Conservation (phyloP, 2,113 vertebrate genomes). For the Alligator sinensis region DNA sequence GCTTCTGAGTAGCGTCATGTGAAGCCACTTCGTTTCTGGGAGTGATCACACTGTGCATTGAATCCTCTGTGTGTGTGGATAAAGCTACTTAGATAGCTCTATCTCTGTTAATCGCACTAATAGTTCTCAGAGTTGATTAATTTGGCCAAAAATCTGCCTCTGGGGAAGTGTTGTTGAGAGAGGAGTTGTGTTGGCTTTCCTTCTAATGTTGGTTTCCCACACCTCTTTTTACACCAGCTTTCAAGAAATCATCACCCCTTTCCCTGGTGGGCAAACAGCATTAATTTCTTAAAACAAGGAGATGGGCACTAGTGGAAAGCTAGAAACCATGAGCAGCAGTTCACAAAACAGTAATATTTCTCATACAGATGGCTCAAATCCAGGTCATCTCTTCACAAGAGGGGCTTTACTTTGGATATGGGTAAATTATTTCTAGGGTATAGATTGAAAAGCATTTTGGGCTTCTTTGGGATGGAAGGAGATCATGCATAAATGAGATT, state of each 20-base stretch:
- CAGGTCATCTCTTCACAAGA: not conserved
- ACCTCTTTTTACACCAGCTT: not conserved
- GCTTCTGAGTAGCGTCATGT: rapidly evolving
- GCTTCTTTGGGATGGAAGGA: not conserved
- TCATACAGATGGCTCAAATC: not conserved
- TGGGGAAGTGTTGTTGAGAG: not conserved
- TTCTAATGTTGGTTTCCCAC: not conserved
- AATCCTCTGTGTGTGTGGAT: not conserved
- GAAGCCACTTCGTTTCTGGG: not conserved
- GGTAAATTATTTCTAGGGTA: not conserved
- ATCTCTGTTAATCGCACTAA: rapidly evolving
- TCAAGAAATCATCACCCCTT: not conserved
- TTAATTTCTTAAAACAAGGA: not conserved
- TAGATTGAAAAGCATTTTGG: not conserved
- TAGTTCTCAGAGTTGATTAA: not conserved
- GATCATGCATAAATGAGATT: not conserved
- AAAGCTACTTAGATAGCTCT: not conserved
- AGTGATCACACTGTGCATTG: not conserved
- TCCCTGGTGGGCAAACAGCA: rapidly evolving
- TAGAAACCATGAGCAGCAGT: not conserved
- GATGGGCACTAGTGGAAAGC: not conserved
- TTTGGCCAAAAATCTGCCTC: not conserved
- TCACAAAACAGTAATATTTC: not conserved
- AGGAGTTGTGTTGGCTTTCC: not conserved
- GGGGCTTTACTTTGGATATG: not conserved